Evolutionary conservation across 2,113 vertebrate species (phyloP), one percentile per base, ranked within the genome.

Genomic region (Orcinus orca): DNA sequence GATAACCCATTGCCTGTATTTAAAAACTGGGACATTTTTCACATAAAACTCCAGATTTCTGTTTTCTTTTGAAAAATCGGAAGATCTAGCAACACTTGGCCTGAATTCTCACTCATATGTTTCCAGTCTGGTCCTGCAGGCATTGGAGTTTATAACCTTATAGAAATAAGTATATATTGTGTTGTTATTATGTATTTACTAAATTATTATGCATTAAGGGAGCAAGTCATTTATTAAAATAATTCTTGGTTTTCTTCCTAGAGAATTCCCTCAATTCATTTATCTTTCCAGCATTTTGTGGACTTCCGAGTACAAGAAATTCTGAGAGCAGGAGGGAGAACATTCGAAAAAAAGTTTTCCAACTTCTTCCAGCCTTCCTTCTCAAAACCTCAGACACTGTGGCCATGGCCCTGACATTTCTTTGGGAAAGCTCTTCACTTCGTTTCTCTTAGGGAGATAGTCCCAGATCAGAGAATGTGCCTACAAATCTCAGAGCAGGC

Each of bases 61-160:
- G 80, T 92, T 96, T 97, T 95, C 84, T 96, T 25, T 96, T 71
- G 50, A 77, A 95, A 95, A 92, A 65, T 41, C 18, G n/a, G 38
- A 84, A 90, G 20, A 89, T 84, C 58, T 96, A 92, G 80, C 55
- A 83, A 87, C 9, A 83, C 44, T 96, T 94, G 68, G 74, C 84
- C 84, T 76, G 5, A 62, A 47, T 90, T 70, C 15, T 36, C 41
- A 50, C 15, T 36, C 71, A 53, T 84, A 88, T 86, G 80, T 88
- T 90, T 95, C 83, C 67, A 97, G 76, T 76, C 47, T 77, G 47
- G 21, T 82, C 55, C 18, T 63, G 18, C 5, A 90, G 60, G 81
- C 84, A 97, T 70, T 96, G 25, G 11, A 60, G 29, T 94, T 92
- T 90, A 82, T 58, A 86, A 81, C 36, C 13, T 1, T 21, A 18